Evolutionary conservation across 2,113 vertebrate species (phyloP).

Genomic region (Aleadryas rufinucha): DNA sequence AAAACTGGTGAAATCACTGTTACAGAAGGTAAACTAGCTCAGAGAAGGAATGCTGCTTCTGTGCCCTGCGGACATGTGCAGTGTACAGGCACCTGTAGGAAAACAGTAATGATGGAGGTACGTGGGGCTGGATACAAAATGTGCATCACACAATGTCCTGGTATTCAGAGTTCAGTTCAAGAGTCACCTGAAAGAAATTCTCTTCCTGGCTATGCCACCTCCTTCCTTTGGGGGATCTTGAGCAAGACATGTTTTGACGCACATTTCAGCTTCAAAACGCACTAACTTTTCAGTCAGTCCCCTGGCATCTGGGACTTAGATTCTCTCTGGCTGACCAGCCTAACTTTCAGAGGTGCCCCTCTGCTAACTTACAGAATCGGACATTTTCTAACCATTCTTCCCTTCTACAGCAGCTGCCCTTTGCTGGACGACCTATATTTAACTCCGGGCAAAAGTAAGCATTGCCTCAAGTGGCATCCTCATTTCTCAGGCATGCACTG

Average conservation of each 20-base stretch:
- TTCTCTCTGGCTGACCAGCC: neutral
- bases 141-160: neutral
- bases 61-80: neutral
- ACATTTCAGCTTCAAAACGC: neutral
- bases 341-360: neutral
- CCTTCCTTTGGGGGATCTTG: neutral
- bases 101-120: neutral
- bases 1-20: neutral
- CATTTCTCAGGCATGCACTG: neutral
- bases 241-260: neutral
- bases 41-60: neutral
- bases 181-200: neutral
- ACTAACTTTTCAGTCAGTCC: neutral
- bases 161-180: neutral
- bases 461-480: neutral
- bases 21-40: neutral
- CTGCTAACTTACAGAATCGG: neutral
- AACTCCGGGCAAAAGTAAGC: neutral
- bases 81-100: neutral
- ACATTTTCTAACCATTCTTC: neutral
- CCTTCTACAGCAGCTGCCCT: neutral
- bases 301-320: neutral
- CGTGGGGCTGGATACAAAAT: neutral
- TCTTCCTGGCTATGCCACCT: neutral
- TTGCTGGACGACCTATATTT: constrained; percentile 14